Evolutionary conservation across 2,888 invertebrate species (phyloP), one percentile per base, ranked within the genome.

Genomic region (Thecocarcelia acutangulata): DNA sequence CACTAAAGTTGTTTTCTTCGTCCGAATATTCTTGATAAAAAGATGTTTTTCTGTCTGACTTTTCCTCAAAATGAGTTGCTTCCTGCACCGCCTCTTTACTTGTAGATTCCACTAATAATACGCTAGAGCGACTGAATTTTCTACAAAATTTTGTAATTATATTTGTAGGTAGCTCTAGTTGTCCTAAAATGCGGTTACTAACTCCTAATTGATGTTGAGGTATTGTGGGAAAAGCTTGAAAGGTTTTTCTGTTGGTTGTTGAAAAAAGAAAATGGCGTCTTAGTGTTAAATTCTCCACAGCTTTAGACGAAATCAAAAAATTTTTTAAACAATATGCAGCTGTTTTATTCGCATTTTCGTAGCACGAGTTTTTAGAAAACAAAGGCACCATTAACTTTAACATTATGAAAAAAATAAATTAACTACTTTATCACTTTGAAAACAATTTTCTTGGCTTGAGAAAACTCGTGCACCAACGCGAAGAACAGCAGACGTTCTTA

Each of bases 241-340:
- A 87, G 83, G 86, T 85, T 79, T 83, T 87, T 86, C 88, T 88
- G 86, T 87, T 88, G 83, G 88, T 88, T 81, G 87, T 86, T 83
- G 87, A 89, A 85, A 89, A 89, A 89, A 89, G 87, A 89, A 89
- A 89, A 89, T 89, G 89, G 89, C 89, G 89, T 85, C 88, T 86
- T 69, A 84, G 84, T 86, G 86, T 85, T 76, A 87, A 85, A 85
- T 86, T 87, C 83, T 85, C 58, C 52, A 77, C 58, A 59, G 40
- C 64, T 84, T 83, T 84, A 52, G 17, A 37, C 15, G 84, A 83
- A 89, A 90, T 87, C 87, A 90, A 86, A 85, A 86, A 85, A 83
- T 88, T 87, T 84, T 86, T 88, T 80, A 85, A 87, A 87, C 84
- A 88, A 84, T 50, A 76, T 4, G 81, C 84, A 80, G 84, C 84